Percentiles rank a stretch among this genome's conserved stretches.
Conservation (phyloP, 2,113 vertebrate species). For the Aix galericulata region DNA sequence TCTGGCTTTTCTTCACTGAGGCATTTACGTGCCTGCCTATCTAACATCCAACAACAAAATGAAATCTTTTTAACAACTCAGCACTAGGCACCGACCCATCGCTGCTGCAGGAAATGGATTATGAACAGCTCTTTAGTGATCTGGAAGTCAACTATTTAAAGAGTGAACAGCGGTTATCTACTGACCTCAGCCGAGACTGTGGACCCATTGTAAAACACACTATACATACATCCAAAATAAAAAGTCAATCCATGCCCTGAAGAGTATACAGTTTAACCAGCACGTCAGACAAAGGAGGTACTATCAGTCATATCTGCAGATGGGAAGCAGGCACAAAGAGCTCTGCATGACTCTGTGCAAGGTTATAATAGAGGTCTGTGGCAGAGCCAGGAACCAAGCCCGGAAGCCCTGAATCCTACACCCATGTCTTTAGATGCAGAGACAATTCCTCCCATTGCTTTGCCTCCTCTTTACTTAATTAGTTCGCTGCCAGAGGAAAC, state of each 20-base stretch:
- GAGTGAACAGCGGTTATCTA: neutral
- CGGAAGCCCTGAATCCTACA: conserved; percentile 5
- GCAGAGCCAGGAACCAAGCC: conserved; percentile 37
- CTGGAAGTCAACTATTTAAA: neutral
- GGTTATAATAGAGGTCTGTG: conserved; percentile 52
- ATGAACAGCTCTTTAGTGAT: conserved; percentile 8
- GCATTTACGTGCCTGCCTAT: neutral
- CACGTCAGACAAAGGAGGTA: conserved; percentile 29
- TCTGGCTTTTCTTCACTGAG: neutral
- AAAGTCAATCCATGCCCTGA: neutral
- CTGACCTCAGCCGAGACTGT: conserved; percentile 13
- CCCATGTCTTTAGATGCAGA: neutral
- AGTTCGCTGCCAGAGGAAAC: neutral
- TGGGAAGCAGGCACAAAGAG: conserved; percentile 60
- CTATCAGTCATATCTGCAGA: conserved; percentile 63
- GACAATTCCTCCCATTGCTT: conserved; percentile 25
- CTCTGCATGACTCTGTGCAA: conserved; percentile 8
- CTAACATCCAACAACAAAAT: neutral
- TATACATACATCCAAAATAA: neutral
- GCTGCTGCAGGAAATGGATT: conserved; percentile 25
- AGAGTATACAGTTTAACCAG: conserved; percentile 16
- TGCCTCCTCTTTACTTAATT: neutral
- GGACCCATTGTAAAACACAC: conserved; percentile 20
- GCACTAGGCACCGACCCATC: neutral
- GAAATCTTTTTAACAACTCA: neutral